Conservation (phyloP, 2,888 invertebrate species). For the Camponotus fellah region DNA sequence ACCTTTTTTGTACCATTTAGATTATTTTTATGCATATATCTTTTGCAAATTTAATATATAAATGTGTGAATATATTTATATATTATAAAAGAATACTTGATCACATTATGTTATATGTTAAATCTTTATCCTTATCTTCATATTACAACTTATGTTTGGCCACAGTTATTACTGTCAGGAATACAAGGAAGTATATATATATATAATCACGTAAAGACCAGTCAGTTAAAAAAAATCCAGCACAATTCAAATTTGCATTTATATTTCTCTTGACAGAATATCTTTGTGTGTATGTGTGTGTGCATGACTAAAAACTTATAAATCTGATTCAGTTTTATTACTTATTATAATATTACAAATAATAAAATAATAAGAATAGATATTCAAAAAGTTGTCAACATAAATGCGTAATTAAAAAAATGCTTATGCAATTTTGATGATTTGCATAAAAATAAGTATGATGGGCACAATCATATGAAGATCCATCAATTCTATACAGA, state of each 20-base stretch:
- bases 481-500: conserved; percentile 16
- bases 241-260: background rate
- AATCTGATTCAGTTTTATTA: background rate
- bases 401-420: conserved; percentile 2
- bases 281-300: background rate
- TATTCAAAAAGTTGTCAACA: conserved; percentile 12
- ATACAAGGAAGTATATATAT: background rate
- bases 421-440: conserved; percentile 3
- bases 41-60: background rate
- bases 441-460: conserved; percentile 22
- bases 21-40: background rate
- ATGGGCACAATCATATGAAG: conserved; percentile 1
- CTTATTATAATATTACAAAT: background rate
- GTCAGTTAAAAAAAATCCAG: conserved; percentile 3
- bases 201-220: conserved; percentile 32
- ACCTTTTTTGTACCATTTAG: too few relatives aligned
- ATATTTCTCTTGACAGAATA: background rate
- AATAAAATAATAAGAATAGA: conserved; percentile 20
- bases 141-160: conserved; percentile 32
- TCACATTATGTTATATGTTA: background rate
- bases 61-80: background rate
- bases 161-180: conserved; percentile 7
- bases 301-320: conserved; percentile 11
- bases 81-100: background rate
- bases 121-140: background rate